Conservation (phyloP, 30 jellyfish, hydroid and myxozoan genomes). For the Hydractinia symbiolongicarpus region DNA sequence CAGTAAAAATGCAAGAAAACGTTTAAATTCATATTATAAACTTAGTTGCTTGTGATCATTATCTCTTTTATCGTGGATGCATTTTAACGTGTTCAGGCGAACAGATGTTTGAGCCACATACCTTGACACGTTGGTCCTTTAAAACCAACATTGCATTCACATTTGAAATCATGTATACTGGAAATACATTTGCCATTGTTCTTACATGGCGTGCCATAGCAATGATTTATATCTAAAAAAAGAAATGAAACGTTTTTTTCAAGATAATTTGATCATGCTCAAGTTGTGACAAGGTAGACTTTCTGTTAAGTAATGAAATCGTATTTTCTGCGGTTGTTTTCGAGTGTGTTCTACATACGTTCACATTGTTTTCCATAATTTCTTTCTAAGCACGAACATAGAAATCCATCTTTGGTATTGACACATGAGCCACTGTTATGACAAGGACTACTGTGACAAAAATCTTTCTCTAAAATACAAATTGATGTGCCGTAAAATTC, state of each 20-base stretch:
- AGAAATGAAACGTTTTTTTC: background rate
- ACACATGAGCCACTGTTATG: constrained; percentile 79
- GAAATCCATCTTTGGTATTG: constrained; percentile 48
- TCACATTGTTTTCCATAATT: constrained; percentile 73
- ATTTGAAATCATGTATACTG: constrained; percentile 43
- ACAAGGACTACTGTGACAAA: constrained; percentile 79
- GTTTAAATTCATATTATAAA: too few relatives aligned
- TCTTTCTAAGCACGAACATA: constrained; percentile 71
- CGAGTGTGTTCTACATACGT: constrained; percentile 31
- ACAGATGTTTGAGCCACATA: background rate
- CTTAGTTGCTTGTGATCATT: too few relatives aligned
- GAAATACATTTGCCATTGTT: constrained; percentile 85
- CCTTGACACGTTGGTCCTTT: constrained; percentile 86
- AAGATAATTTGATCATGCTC: background rate
- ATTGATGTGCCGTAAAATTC: background rate
- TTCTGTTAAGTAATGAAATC: background rate
- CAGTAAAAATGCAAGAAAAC: too few relatives aligned
- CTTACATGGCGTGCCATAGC: constrained; percentile 76
- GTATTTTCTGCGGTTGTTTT: background rate
- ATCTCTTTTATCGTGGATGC: too few relatives aligned
- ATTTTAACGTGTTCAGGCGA: too few relatives aligned
- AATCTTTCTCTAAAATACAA: constrained; percentile 56
- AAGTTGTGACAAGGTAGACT: background rate
- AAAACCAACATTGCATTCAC: constrained; percentile 80
- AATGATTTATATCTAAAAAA: constrained; percentile 59